Conservation (phyloP, 2,888 invertebrate genomes). For the Trisateles emortualis region DNA sequence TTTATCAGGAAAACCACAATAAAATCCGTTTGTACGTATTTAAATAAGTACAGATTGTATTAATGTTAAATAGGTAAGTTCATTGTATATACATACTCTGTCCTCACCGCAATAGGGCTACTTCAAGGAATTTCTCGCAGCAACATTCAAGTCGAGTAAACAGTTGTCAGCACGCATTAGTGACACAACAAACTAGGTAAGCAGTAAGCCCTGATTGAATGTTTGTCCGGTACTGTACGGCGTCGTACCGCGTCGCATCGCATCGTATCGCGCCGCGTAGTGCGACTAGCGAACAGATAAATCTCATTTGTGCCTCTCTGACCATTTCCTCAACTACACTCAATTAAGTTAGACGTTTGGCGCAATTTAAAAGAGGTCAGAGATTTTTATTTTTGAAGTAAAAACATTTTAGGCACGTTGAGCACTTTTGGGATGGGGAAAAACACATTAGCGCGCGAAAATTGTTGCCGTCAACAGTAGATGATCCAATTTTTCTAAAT, state of each 20-base stretch:
- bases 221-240: background rate
- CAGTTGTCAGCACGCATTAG: background rate
- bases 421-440: too few species aligned
- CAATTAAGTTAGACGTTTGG: conserved; percentile 61
- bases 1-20: too few species aligned
- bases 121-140: background rate
- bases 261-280: conserved; percentile 1
- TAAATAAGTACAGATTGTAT: too few species aligned
- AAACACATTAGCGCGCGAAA: too few species aligned
- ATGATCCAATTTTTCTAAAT: too few species aligned
- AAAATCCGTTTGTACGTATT: too few species aligned
- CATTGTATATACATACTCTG: too few species aligned
- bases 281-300: conserved; percentile 63
- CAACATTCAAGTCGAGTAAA: background rate
- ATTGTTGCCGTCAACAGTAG: too few species aligned
- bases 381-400: too few species aligned
- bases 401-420: too few species aligned
- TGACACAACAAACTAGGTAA: conserved; percentile 1
- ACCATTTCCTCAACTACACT: conserved; percentile 65
- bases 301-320: conserved; percentile 70
- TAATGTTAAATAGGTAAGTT: too few species aligned
- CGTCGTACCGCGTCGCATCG: background rate
- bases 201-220: background rate
- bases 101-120: too few species aligned
- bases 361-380: conserved; percentile 22